These are phyloP conservation scores for Anguilla anguilla DNA, from an alignment of 2,797 vertebrate species.

Conservation along the genomic window DNA sequence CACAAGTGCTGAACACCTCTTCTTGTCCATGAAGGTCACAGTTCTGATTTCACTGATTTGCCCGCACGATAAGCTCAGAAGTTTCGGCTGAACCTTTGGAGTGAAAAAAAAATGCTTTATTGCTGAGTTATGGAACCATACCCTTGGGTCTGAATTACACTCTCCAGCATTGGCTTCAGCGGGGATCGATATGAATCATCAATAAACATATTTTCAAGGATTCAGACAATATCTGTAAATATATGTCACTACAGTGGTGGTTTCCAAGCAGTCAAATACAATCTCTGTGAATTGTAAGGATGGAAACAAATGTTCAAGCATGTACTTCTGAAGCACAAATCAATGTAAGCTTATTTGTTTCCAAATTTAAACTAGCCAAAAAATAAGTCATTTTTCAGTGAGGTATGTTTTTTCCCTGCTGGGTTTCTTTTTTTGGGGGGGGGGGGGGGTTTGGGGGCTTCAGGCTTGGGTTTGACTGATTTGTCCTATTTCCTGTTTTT, in stretches of 20 bases:
- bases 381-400: background rate
- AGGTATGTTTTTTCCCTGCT: background rate
- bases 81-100: background rate
- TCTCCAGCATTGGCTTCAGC: background rate
- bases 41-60: background rate
- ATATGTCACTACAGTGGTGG: background rate
- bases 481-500: background rate
- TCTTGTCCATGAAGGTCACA: background rate
- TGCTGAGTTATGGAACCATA: background rate
- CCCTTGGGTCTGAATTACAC: background rate
- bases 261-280: background rate
- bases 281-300: background rate
- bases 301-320: background rate
- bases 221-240: background rate
- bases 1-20: background rate
- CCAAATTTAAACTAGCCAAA: background rate
- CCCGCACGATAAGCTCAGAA: background rate
- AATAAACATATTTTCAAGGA: constrained; percentile 3
- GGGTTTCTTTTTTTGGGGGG: background rate
- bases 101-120: background rate
- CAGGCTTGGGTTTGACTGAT: background rate
- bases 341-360: background rate
- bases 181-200: background rate
- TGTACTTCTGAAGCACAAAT: background rate
- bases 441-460: background rate